Base-by-base conservation (phyloP, 1,140 invertebrate species). In the Parapsyche elsis region DNA sequence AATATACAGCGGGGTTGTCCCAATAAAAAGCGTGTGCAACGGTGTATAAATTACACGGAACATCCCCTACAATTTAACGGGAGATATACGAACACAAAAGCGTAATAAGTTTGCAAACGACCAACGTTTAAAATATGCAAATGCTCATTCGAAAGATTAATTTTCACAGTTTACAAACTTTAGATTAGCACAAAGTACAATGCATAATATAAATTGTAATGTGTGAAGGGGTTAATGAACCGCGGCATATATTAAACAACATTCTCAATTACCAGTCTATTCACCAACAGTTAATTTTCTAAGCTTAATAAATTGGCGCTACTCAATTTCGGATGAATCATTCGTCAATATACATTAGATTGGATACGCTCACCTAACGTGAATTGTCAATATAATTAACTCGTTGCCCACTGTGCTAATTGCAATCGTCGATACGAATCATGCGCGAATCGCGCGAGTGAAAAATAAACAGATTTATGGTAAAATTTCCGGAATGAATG, bases 21-120 rank as follows among this genome's bases (percentile, higher is more conserved):
- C 64, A 26, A 67, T 67, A 67, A 67, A 67, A 26, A 67, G 49
- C 12, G 49, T 53, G 49, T 53, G 16, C 10, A 53, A 53, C 16
- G 49, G 49, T 16, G 49, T 16, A 53, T 53, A 53, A 53, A 53
- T 53, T 53, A 53, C 12, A 12, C 49, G 10, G 49, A 53, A 53
- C 49, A 53, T 14, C 16, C 49, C 12, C 16, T 12, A 16, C 49
- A 53, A 53, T 53, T 53, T 53, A 53, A 53, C 30, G 30, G 30
- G 12, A 53, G 49, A 53, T 53, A 53, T 16, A 53, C 49, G 12
- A 2, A 53, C 12, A 53, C 49, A 10, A 53, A 12, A 53, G 49
- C 16, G 10, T 53, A 53, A 16, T 10, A 16, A 53, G 49, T 53
- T 53, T 12, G 16, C 49, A 53, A 53, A 53, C 10, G 49, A 12